These are phyloP conservation scores for Morone saxatilis DNA, from an alignment of 2,113 vertebrate genomes.

Conservation along the genomic window DNA sequence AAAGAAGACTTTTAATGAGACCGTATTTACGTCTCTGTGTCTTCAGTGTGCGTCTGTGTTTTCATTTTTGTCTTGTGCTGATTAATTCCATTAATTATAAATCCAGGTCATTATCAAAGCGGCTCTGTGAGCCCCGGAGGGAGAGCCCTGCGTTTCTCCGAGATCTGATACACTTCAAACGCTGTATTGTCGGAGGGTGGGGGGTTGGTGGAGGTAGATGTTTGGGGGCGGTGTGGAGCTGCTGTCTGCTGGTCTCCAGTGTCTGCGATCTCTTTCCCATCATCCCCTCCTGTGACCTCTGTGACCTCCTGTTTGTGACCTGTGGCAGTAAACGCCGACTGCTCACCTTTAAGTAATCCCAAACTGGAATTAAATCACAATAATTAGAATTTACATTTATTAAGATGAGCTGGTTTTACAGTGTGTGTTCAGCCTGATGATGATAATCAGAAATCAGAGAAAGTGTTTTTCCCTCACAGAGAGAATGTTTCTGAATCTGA, in stretches of 20 bases:
- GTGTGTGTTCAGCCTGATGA: too few species aligned
- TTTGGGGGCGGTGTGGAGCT: too few species aligned
- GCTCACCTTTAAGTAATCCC: background rate
- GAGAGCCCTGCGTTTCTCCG: background rate
- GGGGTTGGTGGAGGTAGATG: background rate
- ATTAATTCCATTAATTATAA: constrained; percentile 64
- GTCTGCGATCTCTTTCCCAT: constrained; percentile 1
- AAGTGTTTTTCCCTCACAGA: too few species aligned
- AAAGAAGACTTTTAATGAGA: background rate
- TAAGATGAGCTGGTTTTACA: too few species aligned
- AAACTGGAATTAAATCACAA: too few species aligned
- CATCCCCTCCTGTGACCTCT: constrained; percentile 29
- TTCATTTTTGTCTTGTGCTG: constrained; percentile 9
- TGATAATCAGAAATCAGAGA: too few species aligned
- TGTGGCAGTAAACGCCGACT: constrained; percentile 21
- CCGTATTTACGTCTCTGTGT: background rate
- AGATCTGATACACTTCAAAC: constrained; percentile 53
- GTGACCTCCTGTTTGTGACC: background rate
- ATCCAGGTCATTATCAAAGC: constrained; percentile 71
- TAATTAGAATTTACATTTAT: too few species aligned
- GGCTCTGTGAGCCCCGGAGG: constrained; percentile 2
- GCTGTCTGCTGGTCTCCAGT: background rate
- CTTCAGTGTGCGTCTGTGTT: constrained; percentile 2
- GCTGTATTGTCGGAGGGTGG: constrained; percentile 12
- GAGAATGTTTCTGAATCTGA: too few species aligned